These are phyloP conservation scores for Calidris pugnax DNA, from an alignment of 2,113 vertebrate genomes.

Conservation along the genomic window DNA sequence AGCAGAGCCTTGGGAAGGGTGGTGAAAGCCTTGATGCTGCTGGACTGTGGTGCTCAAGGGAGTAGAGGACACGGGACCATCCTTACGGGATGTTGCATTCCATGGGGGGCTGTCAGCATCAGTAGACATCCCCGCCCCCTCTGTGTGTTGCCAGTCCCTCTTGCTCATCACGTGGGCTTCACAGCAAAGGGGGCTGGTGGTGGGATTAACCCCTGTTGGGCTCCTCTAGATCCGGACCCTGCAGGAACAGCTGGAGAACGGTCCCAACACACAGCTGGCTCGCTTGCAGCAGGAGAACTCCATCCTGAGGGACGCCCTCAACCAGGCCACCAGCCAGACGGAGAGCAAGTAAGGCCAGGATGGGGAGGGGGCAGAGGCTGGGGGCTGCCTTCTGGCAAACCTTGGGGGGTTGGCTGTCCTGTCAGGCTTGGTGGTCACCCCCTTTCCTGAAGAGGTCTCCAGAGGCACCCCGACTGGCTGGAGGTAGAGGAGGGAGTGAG, in stretches of 20 bases:
- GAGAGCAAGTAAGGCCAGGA: constrained; percentile 88
- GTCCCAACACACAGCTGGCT: constrained; percentile 88
- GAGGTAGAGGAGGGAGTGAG: not conserved
- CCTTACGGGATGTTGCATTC: not conserved
- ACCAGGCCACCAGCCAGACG: constrained; percentile 91
- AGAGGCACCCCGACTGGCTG: not conserved
- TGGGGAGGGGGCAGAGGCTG: accelerated
- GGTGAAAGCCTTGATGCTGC: accelerated
- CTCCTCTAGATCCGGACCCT: constrained; percentile 82
- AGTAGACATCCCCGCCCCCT: accelerated
- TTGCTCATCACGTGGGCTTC: not conserved
- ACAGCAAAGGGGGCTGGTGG: not conserved
- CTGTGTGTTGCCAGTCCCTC: not conserved
- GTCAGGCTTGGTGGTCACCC: not conserved
- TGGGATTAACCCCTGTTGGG: not conserved
- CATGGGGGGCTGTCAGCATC: not conserved
- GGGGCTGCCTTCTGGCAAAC: not conserved
- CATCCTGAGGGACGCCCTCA: constrained; percentile 93
- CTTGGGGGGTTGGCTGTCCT: not conserved
- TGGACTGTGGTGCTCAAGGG: accelerated
- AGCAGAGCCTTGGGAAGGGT: accelerated
- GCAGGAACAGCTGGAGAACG: constrained; percentile 94
- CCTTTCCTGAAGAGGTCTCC: not conserved
- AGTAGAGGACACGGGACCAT: accelerated
- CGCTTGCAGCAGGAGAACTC: constrained; percentile 94